Conservation (phyloP, 2,113 vertebrate species). For the Tupaia tana region DNA sequence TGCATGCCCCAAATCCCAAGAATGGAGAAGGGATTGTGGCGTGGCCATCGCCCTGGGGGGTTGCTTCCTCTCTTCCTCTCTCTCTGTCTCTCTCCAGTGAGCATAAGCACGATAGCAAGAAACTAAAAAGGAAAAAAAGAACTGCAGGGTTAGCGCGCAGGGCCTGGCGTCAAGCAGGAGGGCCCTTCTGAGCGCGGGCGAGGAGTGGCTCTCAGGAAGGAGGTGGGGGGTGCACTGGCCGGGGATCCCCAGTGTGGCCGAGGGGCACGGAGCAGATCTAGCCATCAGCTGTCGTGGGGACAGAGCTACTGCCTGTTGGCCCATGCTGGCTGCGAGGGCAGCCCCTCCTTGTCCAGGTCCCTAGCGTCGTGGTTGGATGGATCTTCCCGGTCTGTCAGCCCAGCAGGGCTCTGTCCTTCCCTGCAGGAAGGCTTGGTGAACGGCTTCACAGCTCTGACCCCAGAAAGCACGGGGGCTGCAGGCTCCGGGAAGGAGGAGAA, state of each 20-base stretch:
- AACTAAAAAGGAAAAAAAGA: too few species aligned
- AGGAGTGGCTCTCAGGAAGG: not conserved
- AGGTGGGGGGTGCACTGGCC: not conserved
- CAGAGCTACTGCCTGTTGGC: not conserved
- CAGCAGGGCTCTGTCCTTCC: not conserved
- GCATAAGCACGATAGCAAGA: too few species aligned
- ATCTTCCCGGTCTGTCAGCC: not conserved
- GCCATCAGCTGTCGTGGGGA: not conserved
- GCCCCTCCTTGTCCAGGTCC: not conserved
- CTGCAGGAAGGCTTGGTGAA: not conserved
- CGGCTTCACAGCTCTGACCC: not conserved
- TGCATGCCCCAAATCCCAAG: too few species aligned
- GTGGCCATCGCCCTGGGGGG: too few species aligned
- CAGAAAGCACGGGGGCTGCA: not conserved
- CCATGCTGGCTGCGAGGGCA: not conserved
- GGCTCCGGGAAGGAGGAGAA: not conserved
- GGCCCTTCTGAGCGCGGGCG: not conserved
- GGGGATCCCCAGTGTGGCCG: not conserved
- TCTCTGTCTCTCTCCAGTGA: too few species aligned
- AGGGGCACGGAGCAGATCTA: not conserved
- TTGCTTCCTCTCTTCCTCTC: too few species aligned
- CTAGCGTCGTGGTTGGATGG: not conserved
- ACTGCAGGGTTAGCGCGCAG: not conserved
- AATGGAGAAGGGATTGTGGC: too few species aligned
- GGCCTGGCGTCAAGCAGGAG: not conserved